Base-by-base conservation (phyloP, 2,888 invertebrate genomes). In the Drosophila mulleri region DNA sequence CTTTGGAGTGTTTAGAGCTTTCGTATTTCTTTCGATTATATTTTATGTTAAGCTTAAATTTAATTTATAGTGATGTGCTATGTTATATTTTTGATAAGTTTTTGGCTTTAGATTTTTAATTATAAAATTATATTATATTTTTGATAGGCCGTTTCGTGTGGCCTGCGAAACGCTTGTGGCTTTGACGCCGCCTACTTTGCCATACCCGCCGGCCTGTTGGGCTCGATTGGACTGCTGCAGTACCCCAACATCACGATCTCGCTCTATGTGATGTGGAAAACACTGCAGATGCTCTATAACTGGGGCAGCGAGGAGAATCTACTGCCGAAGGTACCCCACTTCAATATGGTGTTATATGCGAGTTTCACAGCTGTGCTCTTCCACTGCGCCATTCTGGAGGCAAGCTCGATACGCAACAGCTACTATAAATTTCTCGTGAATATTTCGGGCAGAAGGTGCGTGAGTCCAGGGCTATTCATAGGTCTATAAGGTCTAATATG, bases 381-480 rank as follows among this genome's bases (percentile, higher is more conserved):
- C 90, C 96, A 96, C 91, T 95, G 95, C 29, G 96, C 96, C 50
- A 94, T 96, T 26, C 88, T 97, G 66, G 97, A 97, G 92, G 96
- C 97, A 0, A 95, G 95, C 58, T 95, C 96, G 87, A 91, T 97
- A 72, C 94, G 97, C 73, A 94, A 95, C 32, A 96, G 96, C 60
- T 97, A 97, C 92, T 96, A 96, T 95, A 96, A 95, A 89, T 97
- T 97, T 92, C 93, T 97, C 41, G 94, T 94, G 75, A 94, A 94
- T 67, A 93, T 96, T 59, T 97, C 97, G 0, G 96, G 96, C 37
- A 94, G 94, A 90, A 93, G 95, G 95, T 95, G 90, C 3, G 53
- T 57, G 16, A 14, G 26, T 2, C 9, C n/a, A 12, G 18, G 3
- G 26, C 26, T 20, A 14, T 52, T 14, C 1, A 48, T 3, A 26